phyloP scores from a whole-genome alignment of 2,888 invertebrate genomes.

The Agrypnus murinus region DNA sequence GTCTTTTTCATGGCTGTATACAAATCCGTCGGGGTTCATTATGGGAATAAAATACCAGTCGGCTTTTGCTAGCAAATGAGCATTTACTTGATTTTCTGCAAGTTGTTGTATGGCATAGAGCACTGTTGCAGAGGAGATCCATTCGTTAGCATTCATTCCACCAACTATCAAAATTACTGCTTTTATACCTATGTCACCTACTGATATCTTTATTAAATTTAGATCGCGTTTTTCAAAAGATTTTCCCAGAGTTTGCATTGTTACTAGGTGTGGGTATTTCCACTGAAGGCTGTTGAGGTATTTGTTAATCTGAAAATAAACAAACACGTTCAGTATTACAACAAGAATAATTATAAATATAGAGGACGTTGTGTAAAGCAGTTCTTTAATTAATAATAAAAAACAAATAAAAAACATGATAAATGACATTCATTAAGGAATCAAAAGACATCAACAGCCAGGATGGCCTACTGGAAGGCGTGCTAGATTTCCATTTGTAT shows the following conservation, averaged over 20 bases:
- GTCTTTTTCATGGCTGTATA: conserved; percentile 68
- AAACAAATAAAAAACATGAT: no score
- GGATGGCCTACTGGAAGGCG: no score
- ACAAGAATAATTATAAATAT: no score
- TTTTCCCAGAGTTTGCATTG: conserved; percentile 59
- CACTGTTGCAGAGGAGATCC: conserved; percentile 78
- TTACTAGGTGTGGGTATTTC: no score
- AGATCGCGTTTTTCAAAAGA: conserved; percentile 69
- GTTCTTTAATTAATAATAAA: no score
- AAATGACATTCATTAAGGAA: no score
- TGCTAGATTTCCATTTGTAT: no score
- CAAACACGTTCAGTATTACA: no score
- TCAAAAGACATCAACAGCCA: no score
- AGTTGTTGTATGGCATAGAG: conserved; percentile 76
- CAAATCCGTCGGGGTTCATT: conserved; percentile 75
- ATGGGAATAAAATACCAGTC: conserved; percentile 73
- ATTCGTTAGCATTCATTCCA: conserved; percentile 80
- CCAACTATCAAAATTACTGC: conserved; percentile 75
- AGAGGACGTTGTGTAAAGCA: no score
- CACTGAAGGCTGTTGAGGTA: no score
- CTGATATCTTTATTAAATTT: conserved; percentile 70
- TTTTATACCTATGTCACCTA: conserved; percentile 66
- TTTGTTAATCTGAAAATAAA: no score
- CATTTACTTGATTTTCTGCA: conserved; percentile 66
- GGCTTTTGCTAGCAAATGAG: conserved; percentile 67